Base-by-base conservation (phyloP, 2,797 vertebrate genomes). In the Simalia tracyae region DNA sequence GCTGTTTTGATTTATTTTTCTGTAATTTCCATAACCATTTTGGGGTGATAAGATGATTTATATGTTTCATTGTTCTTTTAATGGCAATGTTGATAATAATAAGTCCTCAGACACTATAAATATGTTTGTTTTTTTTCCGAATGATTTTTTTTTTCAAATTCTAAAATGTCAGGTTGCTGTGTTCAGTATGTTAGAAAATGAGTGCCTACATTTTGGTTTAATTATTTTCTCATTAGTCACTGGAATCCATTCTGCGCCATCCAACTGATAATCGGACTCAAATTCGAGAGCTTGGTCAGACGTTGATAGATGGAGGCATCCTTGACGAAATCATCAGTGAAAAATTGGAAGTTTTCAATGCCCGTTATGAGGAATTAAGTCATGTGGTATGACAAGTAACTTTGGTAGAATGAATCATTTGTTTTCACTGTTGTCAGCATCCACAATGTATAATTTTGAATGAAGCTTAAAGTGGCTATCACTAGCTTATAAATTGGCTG, bases 291-390 rank as follows among this genome's bases (percentile, higher is more conserved):
- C 98, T 99, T 86, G 99, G 99, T 61, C 99, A 99, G 97, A 99
- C 99, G 0, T 95, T 99, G 96, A 99, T 99, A 90, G 99, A 99
- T 24, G 99, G 99, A 86, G 99, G 99, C 50, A 99, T 99, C 94
- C 98, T 99, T 46, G 99, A 99, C 94, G 99, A 99, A 91, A 98
- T 99, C 93, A 99, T 99, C 96, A 98, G 98, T 14, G 99, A 99
- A 96, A 99, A 99, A 96, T 95, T 99, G 92, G 98, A 99, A 97
- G 97, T 96, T 94, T 99, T 99, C 95, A 99, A 99, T 94, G 98
- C 98, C 7, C 98, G 97, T 91, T 98, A 99, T 1, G 99, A 99
- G 64, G 98, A 98, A 28, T 96, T 99, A 94, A 99, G 98, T 96
- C 98, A 98, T 89, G 98, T 98, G 98, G 99, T 99, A 96, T 98